Evolutionary conservation across 2,113 vertebrate genomes (phyloP).

Genomic region (Butorides virescens): DNA sequence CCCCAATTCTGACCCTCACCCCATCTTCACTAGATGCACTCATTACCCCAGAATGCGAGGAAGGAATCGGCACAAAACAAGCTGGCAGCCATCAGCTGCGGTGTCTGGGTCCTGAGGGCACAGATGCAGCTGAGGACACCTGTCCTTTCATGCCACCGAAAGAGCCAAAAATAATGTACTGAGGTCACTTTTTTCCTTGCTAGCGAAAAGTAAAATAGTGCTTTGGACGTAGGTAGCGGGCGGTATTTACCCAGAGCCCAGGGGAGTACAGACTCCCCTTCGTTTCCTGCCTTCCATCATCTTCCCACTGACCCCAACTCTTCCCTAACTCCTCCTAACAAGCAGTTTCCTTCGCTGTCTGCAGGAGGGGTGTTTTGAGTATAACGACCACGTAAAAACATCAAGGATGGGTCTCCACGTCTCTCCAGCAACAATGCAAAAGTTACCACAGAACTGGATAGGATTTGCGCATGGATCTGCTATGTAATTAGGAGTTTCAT

Average conservation of each 20-base stretch:
- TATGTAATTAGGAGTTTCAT: neutral
- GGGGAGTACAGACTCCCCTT: neutral
- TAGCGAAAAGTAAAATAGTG: neutral
- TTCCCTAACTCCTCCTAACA: neutral
- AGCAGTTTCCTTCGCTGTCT: neutral
- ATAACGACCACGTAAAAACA: neutral
- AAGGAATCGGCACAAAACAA: neutral
- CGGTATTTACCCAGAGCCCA: neutral
- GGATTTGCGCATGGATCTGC: neutral
- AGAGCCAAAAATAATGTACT: constrained; percentile 23
- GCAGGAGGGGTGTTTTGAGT: neutral
- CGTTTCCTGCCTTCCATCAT: neutral
- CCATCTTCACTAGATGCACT: neutral
- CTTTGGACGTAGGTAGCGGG: neutral
- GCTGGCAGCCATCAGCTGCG: neutral
- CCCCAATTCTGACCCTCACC: neutral
- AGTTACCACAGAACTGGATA: neutral
- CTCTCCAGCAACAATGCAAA: neutral
- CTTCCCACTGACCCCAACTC: neutral
- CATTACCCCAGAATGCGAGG: neutral
- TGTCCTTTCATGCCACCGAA: constrained; percentile 2
- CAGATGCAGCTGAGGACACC: constrained; percentile 15
- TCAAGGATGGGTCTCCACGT: neutral
- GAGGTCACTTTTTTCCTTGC: neutral
- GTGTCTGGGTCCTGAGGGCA: neutral